phyloP scores from a whole-genome alignment of 2,113 vertebrate species.

The Rhinogobius similis region DNA sequence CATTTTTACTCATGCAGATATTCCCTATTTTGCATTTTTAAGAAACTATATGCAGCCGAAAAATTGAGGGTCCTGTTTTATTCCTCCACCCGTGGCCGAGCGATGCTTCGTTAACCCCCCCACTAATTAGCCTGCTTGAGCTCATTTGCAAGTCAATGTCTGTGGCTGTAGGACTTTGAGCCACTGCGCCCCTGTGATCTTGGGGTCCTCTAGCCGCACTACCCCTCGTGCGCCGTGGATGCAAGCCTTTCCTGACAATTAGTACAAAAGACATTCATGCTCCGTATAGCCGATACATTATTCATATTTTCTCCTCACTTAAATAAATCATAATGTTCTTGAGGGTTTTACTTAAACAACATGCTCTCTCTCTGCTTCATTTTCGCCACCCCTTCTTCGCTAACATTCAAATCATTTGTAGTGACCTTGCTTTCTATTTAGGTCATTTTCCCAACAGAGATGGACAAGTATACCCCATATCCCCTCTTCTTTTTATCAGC shows the following conservation, averaged over 20 bases:
- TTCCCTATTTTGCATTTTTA: background rate
- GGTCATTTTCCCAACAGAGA: constrained; percentile 38
- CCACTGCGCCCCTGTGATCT: constrained; percentile 90
- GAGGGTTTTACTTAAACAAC: constrained; percentile 82
- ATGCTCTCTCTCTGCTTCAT: constrained; percentile 33
- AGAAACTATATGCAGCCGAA: background rate
- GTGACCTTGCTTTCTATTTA: constrained; percentile 66
- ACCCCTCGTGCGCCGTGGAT: constrained; percentile 80
- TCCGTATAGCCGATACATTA: constrained; percentile 89
- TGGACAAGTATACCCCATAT: background rate
- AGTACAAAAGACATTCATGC: constrained; percentile 86
- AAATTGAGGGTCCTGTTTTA: constrained; percentile 74
- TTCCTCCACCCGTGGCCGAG: constrained; percentile 83
- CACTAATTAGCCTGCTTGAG: constrained; percentile 98
- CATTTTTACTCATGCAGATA: background rate
- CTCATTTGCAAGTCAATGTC: constrained; percentile 98
- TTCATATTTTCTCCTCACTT: constrained; percentile 86
- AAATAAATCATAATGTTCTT: constrained; percentile 87
- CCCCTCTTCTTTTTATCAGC: background rate
- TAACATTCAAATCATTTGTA: constrained; percentile 42
- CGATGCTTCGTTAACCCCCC: constrained; percentile 90
- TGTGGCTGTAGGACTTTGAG: constrained; percentile 96
- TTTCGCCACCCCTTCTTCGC: constrained; percentile 21
- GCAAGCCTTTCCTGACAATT: constrained; percentile 90
- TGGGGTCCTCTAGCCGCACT: constrained; percentile 84